Base-by-base conservation (phyloP, 2,888 invertebrate species). In the Lepidonotus clava region DNA sequence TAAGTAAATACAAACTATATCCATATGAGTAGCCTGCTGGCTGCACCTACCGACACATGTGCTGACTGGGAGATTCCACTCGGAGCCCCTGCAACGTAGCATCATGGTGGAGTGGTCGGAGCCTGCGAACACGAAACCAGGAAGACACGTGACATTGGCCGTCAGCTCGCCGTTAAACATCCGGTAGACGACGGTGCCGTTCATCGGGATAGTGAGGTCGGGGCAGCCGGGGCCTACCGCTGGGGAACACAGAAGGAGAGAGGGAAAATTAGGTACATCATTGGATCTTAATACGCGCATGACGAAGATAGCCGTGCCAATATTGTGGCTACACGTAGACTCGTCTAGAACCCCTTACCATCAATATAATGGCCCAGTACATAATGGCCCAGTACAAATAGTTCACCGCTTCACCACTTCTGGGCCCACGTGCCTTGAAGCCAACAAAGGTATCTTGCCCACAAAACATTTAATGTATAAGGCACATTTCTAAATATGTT, bases 181-280 rank as follows among this genome's bases (percentile, higher is more conserved):
- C 36, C 87, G 86, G 83, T 88, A 89, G 36, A 80, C 66, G 4
- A 87, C 85, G 5, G 61, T 46, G 32, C 83, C 86, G 61, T 85
- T 83, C 28, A 41, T 51, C 36, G 77, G 86, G n/a, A 66, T 36
- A 0, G 38, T 36, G 18, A 88, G 67, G 41, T 88, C 87, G 32
- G 84, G 83, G 67, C 89, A 89, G 6, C 88, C 89, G 0, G 87
- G 88, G 11, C 88, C 89, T 14, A 85, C 83, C 38, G 86, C 88
- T 89, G 87, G 5, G n/a, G n/a, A n/a, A n/a, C n/a, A n/a, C n/a
- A 85, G 40, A n/a, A 51, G 34, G 21, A 66, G 6, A 66, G 28
- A 77, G 24, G 18, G 6, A 77, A 36, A 5, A 38, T 18, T 5
- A 18, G 5, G 36, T 21, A 32, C 6, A 4, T 71, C 38, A 36